Evolutionary conservation across 2,888 invertebrate genomes (phyloP), one percentile per base, ranked within the genome.

Genomic region (Lasioglossum leucozonium): DNA sequence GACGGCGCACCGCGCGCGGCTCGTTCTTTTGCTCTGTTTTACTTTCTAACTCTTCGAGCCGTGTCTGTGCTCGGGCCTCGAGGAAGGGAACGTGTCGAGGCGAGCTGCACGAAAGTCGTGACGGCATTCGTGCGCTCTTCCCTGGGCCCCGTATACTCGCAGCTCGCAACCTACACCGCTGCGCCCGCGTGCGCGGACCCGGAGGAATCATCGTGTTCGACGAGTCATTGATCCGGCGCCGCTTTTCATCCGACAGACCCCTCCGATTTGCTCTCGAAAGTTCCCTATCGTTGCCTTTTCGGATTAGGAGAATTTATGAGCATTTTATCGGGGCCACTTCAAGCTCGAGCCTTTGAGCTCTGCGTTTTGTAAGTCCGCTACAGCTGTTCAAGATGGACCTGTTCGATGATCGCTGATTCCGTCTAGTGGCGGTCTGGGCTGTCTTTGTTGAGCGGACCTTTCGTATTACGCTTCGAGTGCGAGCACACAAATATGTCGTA

Each of bases 21-120:
- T 26, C 40, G 62, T 73, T 74, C 81, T 82, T 84, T 84, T 84
- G 78, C 77, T 84, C 84, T 73, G 72, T 86, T 86, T 85, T 86
- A 78, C 86, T 87, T 82, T 85, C 82, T 77, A 75, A 79, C 77
- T 74, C 77, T 42, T 44, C 74, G 37, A 72, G 55, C 72, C 85
- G 76, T 84, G 76, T 82, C 85, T 65, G 78, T 72, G 62, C 16
- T 51, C 40, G 18, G 69, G 77, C 42, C 47, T 26, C 58, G 72
- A 62, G 6, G 62, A 78, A 80, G 55, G 81, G 40, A 79, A 73
- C 58, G 58, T 26, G 69, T 42, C 75, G 30, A 62, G 26, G 16
- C 55, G 40, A 51, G 72, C 30, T 65, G 79, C 79, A 72, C 80
- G 87, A 86, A 82, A 86, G 76, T 86, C 86, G 85, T 81, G 85